Base-by-base conservation (phyloP, 1,140 invertebrate species). In the Apocrypta bakeri region DNA sequence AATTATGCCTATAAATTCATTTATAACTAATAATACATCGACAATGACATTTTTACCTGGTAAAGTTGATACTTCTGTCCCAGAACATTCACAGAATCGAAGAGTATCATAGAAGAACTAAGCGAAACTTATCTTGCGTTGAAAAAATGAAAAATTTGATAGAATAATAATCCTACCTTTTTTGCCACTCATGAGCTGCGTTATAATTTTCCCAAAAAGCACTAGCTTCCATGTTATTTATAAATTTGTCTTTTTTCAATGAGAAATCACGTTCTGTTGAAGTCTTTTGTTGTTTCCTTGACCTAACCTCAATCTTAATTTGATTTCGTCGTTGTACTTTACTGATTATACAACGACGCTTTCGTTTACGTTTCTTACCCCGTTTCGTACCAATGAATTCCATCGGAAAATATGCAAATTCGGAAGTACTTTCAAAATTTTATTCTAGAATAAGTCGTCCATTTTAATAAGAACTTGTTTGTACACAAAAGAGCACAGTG, bases 131-230 rank as follows among this genome's bases (percentile, higher is more conserved):
- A 61, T 21, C 17, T 61, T 24, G 25, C 9, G 4, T 80, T 27
- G 7, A 75, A 81, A n/a, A 76, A 64, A 73, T 81, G 61, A 72
- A 66, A 61, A 61, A 42, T n/a, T n/a, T n/a, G n/a, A 37, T 37
- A 9, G 9, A 37, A 37, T 37, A 4, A 4, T 37, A 4, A 37
- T 37, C 66, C 9, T 85, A 91, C 91, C 85, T 90, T 64, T 87
- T 87, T 84, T 92, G 91, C 91, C 91, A 92, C 64, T 90, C 89
- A 37, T 90, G 87, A 1, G 90, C 89, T 11, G 81, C 85, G 24
- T 84, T 85, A 56, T 92, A 92, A 88, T 91, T 92, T 86, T 90
- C 86, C 91, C 91, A 92, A 84, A 92, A 92, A 24, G 88, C 78
- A 33, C 87, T 86, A 17, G 90, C 90, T 27, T 89, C 42, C 77